Conservation (phyloP, 2,888 invertebrate genomes). For the Caenorhabditis japonica region DNA sequence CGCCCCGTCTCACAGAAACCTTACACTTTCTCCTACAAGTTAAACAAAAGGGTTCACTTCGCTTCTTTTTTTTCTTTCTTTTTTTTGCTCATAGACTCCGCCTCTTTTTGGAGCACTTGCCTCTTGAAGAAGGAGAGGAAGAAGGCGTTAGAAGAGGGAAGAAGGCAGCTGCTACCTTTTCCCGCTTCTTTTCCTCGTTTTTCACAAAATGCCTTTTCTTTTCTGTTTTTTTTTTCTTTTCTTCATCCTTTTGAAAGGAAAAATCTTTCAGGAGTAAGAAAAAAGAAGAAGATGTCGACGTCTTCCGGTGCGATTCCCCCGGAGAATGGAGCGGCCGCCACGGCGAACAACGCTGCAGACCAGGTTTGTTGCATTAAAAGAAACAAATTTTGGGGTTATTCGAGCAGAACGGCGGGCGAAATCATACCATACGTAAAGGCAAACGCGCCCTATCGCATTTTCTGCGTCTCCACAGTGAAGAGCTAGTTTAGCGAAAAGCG, state of each 20-base stretch:
- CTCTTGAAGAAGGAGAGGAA: not conserved
- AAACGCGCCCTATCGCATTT: too few relatives aligned
- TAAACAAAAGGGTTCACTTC: slow-evolving; percentile 1
- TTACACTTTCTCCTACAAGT: too few relatives aligned
- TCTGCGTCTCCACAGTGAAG: too few relatives aligned
- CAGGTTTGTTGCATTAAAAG: slow-evolving; percentile 10
- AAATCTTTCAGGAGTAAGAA: slow-evolving; percentile 7
- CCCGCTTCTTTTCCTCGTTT: not conserved
- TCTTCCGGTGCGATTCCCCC: slow-evolving; percentile 40
- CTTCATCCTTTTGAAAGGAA: not conserved
- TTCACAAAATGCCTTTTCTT: not conserved
- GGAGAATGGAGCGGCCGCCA: slow-evolving; percentile 31
- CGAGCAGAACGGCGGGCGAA: not conserved
- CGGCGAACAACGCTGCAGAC: slow-evolving; percentile 10
- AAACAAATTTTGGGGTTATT: not conserved
- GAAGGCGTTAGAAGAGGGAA: slow-evolving; percentile 8
- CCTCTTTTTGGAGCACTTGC: not conserved
- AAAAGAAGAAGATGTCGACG: slow-evolving; percentile 33
- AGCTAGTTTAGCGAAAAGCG: too few relatives aligned
- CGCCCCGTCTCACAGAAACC: too few relatives aligned
- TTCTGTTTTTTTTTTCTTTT: not conserved
- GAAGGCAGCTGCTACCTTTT: not conserved
- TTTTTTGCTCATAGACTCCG: slow-evolving; percentile 2
- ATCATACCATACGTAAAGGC: too few relatives aligned
- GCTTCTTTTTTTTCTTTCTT: not conserved